Conservation (phyloP, 2,113 vertebrate species). For the Rhinoptilus africanus region DNA sequence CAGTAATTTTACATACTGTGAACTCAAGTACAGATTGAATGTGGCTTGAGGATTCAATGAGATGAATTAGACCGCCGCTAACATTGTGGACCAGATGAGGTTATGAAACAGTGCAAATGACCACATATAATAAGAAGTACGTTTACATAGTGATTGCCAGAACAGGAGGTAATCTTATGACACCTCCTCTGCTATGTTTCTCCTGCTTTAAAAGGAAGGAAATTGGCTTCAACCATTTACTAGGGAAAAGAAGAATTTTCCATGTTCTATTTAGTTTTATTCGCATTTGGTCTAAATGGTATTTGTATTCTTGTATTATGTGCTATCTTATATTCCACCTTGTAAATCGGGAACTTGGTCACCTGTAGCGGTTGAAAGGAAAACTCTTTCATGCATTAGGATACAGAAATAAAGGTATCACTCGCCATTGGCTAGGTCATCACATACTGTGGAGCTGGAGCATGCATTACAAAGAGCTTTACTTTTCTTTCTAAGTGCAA, state of each 20-base stretch:
- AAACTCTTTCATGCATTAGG: not conserved
- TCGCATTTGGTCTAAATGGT: not conserved
- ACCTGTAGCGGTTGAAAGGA: not conserved
- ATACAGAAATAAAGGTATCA: not conserved
- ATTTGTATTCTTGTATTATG: not conserved
- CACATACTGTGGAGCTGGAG: fast-evolving
- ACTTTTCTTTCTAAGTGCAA: not conserved
- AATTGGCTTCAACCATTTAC: not conserved
- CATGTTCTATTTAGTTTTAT: not conserved
- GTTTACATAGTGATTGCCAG: not conserved
- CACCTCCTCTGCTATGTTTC: not conserved
- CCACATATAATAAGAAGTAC: not conserved
- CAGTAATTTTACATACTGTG: not conserved
- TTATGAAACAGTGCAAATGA: not conserved
- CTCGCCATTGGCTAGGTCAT: not conserved
- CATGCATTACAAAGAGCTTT: not conserved
- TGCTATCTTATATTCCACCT: not conserved
- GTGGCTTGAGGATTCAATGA: not conserved
- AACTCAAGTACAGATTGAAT: not conserved
- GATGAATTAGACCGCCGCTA: not conserved
- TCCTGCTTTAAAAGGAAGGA: not conserved
- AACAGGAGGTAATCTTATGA: not conserved
- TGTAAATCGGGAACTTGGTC: not conserved
- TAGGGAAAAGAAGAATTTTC: not conserved
- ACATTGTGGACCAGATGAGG: not conserved